A percentile compares a stretch with the other conserved stretches of the same genome.
Evolutionary conservation across 2,797 vertebrate species (phyloP).

Genomic region (Poecilia gillii): DNA sequence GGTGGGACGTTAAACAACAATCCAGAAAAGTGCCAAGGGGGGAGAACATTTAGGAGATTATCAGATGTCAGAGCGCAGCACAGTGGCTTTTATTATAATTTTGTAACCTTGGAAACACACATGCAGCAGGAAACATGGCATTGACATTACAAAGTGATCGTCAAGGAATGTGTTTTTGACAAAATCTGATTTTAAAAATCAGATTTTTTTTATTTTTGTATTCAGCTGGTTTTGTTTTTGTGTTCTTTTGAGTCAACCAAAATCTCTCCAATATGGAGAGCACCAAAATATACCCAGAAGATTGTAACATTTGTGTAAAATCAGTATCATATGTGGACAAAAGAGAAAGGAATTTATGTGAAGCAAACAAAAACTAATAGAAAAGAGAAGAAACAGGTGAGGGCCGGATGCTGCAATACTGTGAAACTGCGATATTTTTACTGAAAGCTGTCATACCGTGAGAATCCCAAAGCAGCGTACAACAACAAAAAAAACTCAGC

Average conservation of each 20-base stretch:
- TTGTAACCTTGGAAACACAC: conserved; percentile 4
- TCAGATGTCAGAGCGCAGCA: conserved; percentile 9
- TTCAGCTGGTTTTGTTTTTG: background rate
- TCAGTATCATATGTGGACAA: conserved; percentile 17
- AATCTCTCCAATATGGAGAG: conserved; percentile 12
- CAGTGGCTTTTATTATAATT: conserved; percentile 16
- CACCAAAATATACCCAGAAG: conserved; percentile 9
- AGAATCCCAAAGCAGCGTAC: background rate
- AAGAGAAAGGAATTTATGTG: conserved; percentile 19
- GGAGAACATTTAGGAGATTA: conserved; percentile 1
- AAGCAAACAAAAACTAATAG: conserved; percentile 13
- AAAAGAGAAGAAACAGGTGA: conserved; percentile 18
- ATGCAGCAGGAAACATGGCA: background rate
- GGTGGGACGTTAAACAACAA: conserved; percentile 10
- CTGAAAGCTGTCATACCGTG: background rate
- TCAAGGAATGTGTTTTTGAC: conserved; percentile 9
- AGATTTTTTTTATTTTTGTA: background rate
- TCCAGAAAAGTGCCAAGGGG: background rate
- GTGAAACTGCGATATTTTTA: background rate
- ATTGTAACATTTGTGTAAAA: conserved; percentile 42
- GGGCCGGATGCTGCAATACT: conserved; percentile 2
- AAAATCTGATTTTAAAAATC: background rate
- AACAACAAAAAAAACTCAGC: conserved; percentile 54
- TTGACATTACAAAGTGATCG: conserved; percentile 14
- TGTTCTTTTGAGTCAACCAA: background rate